Conservation (phyloP, 2,888 invertebrate species). For the Lomographa bimaculata region DNA sequence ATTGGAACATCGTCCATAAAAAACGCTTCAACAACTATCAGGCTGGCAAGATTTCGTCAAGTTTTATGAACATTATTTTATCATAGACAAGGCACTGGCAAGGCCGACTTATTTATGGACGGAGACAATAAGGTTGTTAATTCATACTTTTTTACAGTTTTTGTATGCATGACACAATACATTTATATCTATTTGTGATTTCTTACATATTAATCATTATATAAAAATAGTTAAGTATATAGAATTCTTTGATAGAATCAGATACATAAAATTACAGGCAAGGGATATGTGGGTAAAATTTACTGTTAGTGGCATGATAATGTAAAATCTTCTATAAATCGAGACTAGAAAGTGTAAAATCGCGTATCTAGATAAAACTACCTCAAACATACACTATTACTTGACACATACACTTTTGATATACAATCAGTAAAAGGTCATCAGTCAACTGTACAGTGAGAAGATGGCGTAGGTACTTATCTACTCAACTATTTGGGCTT, state of each 20-base stretch:
- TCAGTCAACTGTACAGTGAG: no score
- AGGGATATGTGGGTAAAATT: constrained; percentile 22
- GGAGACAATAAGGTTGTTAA: constrained; percentile 66
- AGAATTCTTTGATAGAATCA: no score
- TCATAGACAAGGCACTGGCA: constrained; percentile 15
- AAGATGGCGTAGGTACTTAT: no score
- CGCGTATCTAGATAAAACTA: constrained; percentile 60
- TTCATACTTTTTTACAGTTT: constrained; percentile 5
- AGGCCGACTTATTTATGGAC: constrained; percentile 48
- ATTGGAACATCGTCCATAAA: no score
- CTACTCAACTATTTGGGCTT: no score
- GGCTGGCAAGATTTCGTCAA: no score
- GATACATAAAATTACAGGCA: no score
- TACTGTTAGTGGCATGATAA: constrained; percentile 35
- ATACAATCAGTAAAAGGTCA: no score
- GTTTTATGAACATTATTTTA: not conserved
- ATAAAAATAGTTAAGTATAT: no score
- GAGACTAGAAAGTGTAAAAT: constrained; percentile 79
- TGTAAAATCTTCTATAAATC: constrained; percentile 62
- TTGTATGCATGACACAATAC: constrained; percentile 7
- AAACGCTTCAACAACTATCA: no score
- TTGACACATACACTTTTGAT: no score
- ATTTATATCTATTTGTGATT: constrained; percentile 4
- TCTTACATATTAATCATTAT: no score
- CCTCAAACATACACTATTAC: constrained; percentile 39